Evolutionary conservation across 2,113 vertebrate genomes (phyloP).

Genomic region (Aphelocoma coerulescens): DNA sequence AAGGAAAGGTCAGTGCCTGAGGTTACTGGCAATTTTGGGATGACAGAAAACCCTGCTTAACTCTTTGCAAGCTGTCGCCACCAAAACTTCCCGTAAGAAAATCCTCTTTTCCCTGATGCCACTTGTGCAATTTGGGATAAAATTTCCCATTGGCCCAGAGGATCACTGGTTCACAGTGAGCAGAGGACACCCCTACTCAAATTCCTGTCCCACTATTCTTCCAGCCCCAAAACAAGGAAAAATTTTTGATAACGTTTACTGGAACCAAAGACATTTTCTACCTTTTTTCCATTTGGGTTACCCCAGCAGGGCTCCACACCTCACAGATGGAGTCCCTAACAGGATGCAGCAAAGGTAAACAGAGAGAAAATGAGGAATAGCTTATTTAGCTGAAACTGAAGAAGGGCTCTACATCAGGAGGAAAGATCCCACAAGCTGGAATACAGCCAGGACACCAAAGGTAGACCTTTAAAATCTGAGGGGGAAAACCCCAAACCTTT

Average conservation of each 20-base stretch:
- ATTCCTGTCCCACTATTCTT: neutral
- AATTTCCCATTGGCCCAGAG: neutral
- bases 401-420: neutral
- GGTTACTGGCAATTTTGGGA: neutral
- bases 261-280: neutral
- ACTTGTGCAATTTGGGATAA: neutral
- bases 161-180: neutral
- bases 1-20: neutral
- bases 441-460: neutral
- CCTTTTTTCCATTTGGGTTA: neutral
- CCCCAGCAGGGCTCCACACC: neutral
- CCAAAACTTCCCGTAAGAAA: neutral
- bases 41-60: neutral
- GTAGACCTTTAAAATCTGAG: neutral
- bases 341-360: conserved; percentile 30
- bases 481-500: neutral
- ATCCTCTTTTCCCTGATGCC: neutral
- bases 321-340: neutral
- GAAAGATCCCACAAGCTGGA: neutral
- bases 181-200: neutral
- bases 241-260: neutral
- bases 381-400: conserved; percentile 20
- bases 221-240: neutral
- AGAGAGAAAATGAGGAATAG: neutral
- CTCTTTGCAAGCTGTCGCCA: neutral